Evolutionary conservation across 2,888 invertebrate species (phyloP).

Genomic region (Xylocampa areola): DNA sequence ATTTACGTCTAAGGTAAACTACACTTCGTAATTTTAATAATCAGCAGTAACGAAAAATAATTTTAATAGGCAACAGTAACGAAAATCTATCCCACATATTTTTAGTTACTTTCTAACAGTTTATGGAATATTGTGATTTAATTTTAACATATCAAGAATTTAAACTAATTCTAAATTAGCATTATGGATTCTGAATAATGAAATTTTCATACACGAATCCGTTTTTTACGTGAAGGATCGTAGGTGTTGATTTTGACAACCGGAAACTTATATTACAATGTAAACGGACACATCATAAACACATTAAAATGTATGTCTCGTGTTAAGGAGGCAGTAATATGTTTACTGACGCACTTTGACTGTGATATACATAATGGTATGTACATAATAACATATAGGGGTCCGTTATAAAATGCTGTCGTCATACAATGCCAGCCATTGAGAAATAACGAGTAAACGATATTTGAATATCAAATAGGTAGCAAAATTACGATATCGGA

Average conservation of each 20-base stretch:
- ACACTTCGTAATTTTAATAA: no score
- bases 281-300: slow-evolving; percentile 58
- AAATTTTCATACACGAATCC: slow-evolving; percentile 19
- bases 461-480: slow-evolving; percentile 82
- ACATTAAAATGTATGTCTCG: slow-evolving; percentile 65
- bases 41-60: no score
- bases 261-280: slow-evolving; percentile 59
- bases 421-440: slow-evolving; percentile 81
- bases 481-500: slow-evolving; percentile 80
- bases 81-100: no score
- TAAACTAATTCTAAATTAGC: slow-evolving; percentile 19
- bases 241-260: slow-evolving; percentile 52
- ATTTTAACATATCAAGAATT: slow-evolving; percentile 20
- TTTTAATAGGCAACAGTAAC: no score
- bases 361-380: slow-evolving; percentile 70
- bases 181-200: slow-evolving; percentile 14
- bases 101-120: no score
- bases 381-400: slow-evolving; percentile 75
- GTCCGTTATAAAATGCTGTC: slow-evolving; percentile 81
- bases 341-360: slow-evolving; percentile 71
- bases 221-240: slow-evolving; percentile 39
- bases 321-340: slow-evolving; percentile 60
- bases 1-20: no score
- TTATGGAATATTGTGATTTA: no score
- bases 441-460: slow-evolving; percentile 81